These are phyloP conservation scores for Temnothorax nylanderi DNA, from an alignment of 1,140 invertebrate genomes.

Conservation along the genomic window DNA sequence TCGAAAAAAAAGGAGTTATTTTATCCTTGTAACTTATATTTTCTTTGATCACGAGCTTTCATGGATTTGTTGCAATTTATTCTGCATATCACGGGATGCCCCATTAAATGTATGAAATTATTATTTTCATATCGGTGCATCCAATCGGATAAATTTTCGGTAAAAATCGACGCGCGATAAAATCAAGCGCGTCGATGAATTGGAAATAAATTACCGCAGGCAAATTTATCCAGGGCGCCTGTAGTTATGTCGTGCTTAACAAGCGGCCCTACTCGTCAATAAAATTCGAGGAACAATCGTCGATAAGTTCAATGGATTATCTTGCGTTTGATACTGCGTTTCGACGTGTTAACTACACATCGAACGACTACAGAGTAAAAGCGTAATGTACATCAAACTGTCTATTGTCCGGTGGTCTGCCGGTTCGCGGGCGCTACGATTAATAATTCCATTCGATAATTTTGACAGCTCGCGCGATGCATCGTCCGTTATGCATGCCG, in stretches of 20 bases:
- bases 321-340: slow-evolving; percentile 26
- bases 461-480: slow-evolving; percentile 63
- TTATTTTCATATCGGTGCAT: not conserved
- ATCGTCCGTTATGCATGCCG: slow-evolving; percentile 62
- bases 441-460: slow-evolving; percentile 72
- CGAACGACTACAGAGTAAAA: slow-evolving; percentile 55
- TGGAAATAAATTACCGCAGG: slow-evolving; percentile 12
- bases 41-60: not conserved
- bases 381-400: slow-evolving; percentile 37
- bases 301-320: slow-evolving; percentile 41
- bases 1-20: not conserved
- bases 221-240: slow-evolving; percentile 6
- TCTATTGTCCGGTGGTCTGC: slow-evolving; percentile 15
- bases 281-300: slow-evolving; percentile 15
- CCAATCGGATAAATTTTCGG: not conserved
- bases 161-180: not conserved
- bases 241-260: not conserved
- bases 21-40: not conserved
- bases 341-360: slow-evolving; percentile 49
- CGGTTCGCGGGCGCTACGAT: slow-evolving; percentile 39
- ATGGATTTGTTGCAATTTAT: not conserved
- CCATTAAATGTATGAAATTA: not conserved
- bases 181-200: not conserved
- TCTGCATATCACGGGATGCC: not conserved
- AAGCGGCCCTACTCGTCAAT: slow-evolving; percentile 18